Evolutionary conservation across 2,888 invertebrate genomes (phyloP).

Genomic region (Cryptus viduatorius): DNA sequence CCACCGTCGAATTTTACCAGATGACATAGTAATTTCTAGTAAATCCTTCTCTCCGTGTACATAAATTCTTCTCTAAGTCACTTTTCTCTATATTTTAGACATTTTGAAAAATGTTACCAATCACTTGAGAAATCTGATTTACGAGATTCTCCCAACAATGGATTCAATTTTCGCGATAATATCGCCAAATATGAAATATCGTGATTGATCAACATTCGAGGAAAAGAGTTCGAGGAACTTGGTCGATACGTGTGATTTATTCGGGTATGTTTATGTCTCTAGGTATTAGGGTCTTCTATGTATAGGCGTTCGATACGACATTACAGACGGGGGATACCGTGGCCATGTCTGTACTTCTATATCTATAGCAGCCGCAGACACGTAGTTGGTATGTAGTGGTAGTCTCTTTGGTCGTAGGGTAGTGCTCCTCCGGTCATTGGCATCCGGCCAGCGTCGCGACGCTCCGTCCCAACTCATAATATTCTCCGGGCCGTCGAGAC

Average conservation of each 20-base stretch:
- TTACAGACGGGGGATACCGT: conserved; percentile 25
- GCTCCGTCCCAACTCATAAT: conserved; percentile 60
- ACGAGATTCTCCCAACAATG: background rate
- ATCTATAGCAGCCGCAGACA: conserved; percentile 54
- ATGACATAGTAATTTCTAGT: no score
- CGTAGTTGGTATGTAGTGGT: conserved; percentile 15
- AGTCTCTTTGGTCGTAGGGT: conserved; percentile 50
- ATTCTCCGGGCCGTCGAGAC: conserved; percentile 52
- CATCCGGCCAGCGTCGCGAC: conserved; percentile 68
- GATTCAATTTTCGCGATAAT: background rate
- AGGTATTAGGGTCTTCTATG: conserved; percentile 51
- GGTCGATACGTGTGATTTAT: conserved; percentile 1
- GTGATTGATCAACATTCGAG: background rate
- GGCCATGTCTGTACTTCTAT: conserved; percentile 54
- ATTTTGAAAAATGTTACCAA: no score
- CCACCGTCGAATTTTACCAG: no score
- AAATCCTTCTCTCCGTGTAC: no score
- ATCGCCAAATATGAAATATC: background rate
- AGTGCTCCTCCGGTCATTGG: conserved; percentile 66
- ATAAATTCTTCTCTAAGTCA: no score
- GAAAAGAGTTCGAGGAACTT: background rate
- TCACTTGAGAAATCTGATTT: no score
- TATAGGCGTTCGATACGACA: conserved; percentile 52
- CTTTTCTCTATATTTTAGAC: no score
- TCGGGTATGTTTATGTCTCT: conserved; percentile 8